Conservation (phyloP, 2,888 invertebrate species). For the Oligia fasciuncula region DNA sequence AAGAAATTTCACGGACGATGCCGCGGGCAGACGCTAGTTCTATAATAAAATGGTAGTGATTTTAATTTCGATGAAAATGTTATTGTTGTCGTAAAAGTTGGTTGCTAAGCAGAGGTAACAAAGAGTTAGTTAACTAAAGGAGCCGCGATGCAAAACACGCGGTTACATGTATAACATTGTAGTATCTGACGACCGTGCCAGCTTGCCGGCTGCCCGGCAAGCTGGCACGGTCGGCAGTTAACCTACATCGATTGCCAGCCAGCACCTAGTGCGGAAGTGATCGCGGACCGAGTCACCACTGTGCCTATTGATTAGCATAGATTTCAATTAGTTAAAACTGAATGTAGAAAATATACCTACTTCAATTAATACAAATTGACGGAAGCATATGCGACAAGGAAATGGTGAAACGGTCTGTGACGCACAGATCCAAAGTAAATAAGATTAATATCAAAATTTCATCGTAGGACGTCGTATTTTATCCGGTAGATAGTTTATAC, state of each 20-base stretch:
- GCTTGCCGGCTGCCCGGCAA: constrained; percentile 52
- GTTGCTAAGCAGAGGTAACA: constrained; percentile 36
- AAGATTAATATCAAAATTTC: constrained; percentile 20
- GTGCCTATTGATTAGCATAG: constrained; percentile 61
- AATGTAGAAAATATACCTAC: constrained; percentile 18
- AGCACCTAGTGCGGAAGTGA: constrained; percentile 78
- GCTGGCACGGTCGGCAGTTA: constrained; percentile 66
- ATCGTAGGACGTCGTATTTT: constrained; percentile 16
- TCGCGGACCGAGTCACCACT: constrained; percentile 63
- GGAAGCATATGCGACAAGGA: constrained; percentile 32
- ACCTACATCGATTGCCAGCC: constrained; percentile 81
- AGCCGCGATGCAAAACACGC: constrained; percentile 39
- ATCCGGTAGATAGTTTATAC: background rate
- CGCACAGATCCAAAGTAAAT: constrained; percentile 26
- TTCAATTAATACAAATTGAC: constrained; percentile 22
- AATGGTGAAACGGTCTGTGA: constrained; percentile 6
- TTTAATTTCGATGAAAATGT: constrained; percentile 42
- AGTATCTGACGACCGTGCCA: constrained; percentile 70
- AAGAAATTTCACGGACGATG: background rate
- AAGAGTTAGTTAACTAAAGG: constrained; percentile 43
- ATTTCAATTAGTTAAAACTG: constrained; percentile 52
- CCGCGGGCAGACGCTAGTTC: background rate
- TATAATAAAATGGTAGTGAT: background rate
- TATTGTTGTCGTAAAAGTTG: constrained; percentile 37
- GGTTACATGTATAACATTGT: constrained; percentile 62